Percentiles rank a stretch among this genome's conserved stretches.
Evolutionary conservation across 1,140 invertebrate genomes (phyloP).

Genomic region (Semibalanus balanoides): DNA sequence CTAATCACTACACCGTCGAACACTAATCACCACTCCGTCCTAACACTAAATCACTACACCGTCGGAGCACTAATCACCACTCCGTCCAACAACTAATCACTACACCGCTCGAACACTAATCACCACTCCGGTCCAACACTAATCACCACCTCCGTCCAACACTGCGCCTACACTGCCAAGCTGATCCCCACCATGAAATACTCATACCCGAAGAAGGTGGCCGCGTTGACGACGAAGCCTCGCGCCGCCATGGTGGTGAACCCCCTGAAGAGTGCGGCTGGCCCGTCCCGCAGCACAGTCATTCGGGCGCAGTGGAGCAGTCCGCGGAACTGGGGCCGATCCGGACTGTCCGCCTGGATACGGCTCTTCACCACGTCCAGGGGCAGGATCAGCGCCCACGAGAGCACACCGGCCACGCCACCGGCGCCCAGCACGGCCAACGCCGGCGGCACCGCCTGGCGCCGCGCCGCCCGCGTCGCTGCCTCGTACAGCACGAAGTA

Average conservation of each 20-base stretch:
- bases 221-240: neutral
- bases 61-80: no score
- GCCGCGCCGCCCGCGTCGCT: no score
- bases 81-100: no score
- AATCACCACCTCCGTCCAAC: no score
- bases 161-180: no score
- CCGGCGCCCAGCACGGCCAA: slow-evolving; percentile 33
- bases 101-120: no score
- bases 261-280: neutral
- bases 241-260: neutral
- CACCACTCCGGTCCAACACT: no score
- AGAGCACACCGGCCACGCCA: slow-evolving; percentile 38
- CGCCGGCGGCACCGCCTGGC: neutral
- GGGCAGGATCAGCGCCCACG: slow-evolving; percentile 53
- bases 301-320: neutral
- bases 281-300: neutral
- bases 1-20: no score
- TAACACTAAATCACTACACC: no score
- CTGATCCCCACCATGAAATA: neutral
- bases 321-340: slow-evolving; percentile 32
- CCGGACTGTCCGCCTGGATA: slow-evolving; percentile 47
- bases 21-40: no score
- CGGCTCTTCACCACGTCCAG: slow-evolving; percentile 60
- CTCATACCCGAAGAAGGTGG: slow-evolving; percentile 5
- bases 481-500: neutral